Evolutionary conservation across 2,888 invertebrate genomes (phyloP), one percentile per base, ranked within the genome.

Genomic region (Noctua comes): DNA sequence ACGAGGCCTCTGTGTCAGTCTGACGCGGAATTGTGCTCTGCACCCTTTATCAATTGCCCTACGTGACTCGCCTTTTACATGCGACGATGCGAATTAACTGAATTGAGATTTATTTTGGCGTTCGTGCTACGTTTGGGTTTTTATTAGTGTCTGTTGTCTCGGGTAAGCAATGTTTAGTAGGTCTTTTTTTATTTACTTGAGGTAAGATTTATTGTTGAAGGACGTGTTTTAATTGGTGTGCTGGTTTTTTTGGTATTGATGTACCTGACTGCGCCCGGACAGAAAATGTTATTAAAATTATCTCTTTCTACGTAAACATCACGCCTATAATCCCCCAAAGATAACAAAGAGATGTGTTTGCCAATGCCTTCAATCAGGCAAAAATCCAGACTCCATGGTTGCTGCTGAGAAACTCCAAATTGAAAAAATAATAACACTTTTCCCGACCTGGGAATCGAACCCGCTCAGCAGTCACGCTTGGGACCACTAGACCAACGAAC

Each of bases 21-120:
- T 75, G 76, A 71, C 86, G 77, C 70, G 72, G 68, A 75, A 81
- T 68, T 85, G 76, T 73, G 68, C 59, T 69, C 71, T 78, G 85
- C 76, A 76, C 85, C 83, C 87, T 85, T 85, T 88, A 90, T 88
- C 89, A 88, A 88, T 88, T 77, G 82, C 62, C 31, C 54, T 80
- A 88, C 90, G 90, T 88, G 90, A 88, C 85, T 85, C 43, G 88
- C 78, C 73, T 89, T 68, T 79, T 68, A 68, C 76, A 83, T 79
- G 79, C 79, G 76, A 85, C 80, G 72, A 80, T 76, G 75, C 71
- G 84, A 82, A 88, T 89, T 86, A 88, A 81, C 76, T 78, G 77
- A 73, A 89, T 76, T 70, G 69, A 79, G 75, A 84, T 88, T 87
- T 84, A 84, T 88, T 87, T 86, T 73, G 46, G 70, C 43, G 57